Conservation (phyloP, 2,888 invertebrate species). For the Drosophila gaucha region DNA sequence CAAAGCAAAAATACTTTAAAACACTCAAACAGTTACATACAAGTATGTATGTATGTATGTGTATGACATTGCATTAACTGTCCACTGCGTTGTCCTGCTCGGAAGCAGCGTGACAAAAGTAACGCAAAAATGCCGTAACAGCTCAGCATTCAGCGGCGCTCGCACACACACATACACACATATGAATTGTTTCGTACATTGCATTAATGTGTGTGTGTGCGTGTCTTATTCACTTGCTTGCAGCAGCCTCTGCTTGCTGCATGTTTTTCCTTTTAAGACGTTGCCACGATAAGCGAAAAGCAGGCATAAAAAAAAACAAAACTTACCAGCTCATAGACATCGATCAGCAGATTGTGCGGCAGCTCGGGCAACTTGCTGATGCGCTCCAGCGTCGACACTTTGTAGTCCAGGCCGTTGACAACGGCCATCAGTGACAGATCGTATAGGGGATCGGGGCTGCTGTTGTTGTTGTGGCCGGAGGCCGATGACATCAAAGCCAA, state of each 20-base stretch:
- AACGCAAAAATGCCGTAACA: constrained; percentile 22
- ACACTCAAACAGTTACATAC: not conserved
- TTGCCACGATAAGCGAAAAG: not conserved
- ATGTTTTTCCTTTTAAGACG: constrained; percentile 31
- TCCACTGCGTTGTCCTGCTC: not conserved
- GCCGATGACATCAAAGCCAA: constrained; percentile 50
- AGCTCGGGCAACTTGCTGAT: constrained; percentile 81
- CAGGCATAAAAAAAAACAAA: constrained; percentile 24
- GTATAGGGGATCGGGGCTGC: constrained; percentile 77
- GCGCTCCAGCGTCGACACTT: constrained; percentile 78
- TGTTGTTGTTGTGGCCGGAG: constrained; percentile 48
- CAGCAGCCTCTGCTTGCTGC: not conserved
- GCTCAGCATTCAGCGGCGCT: constrained; percentile 13
- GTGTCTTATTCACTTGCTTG: not conserved
- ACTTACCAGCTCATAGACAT: constrained; percentile 84
- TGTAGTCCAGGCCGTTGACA: constrained; percentile 81
- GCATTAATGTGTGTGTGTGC: not conserved
- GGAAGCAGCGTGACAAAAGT: not conserved
- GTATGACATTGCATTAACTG: not conserved
- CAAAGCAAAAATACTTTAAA: not conserved
- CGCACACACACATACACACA: not conserved
- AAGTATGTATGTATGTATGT: not conserved
- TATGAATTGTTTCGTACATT: too few species aligned
- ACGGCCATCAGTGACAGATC: constrained; percentile 77
- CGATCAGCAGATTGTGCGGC: constrained; percentile 82